Conservation (phyloP, 2,888 invertebrate species). For the Molanna angustata region DNA sequence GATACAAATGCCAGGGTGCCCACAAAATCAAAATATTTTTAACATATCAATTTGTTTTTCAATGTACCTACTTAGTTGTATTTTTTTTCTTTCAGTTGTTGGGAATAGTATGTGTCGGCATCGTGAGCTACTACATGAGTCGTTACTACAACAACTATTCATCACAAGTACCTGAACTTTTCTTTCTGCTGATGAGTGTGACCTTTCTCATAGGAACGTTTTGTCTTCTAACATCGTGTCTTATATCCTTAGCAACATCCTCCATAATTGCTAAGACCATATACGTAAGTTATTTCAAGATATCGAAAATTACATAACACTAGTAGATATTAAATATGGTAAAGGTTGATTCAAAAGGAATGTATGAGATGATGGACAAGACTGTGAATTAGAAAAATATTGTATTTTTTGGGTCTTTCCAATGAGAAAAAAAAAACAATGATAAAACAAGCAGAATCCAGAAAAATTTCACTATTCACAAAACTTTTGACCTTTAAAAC, state of each 20-base stretch:
- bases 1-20: too few species aligned
- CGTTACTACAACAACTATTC: slow-evolving; percentile 38
- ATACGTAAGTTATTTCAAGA: slow-evolving; percentile 58
- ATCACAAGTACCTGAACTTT: slow-evolving; percentile 56
- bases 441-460: too few species aligned
- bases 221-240: slow-evolving; percentile 67
- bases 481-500: too few species aligned
- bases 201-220: slow-evolving; percentile 79
- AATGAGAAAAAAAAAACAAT: too few species aligned
- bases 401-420: too few species aligned
- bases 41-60: neutral
- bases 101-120: slow-evolving; percentile 71
- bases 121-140: slow-evolving; percentile 57
- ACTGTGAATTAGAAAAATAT: too few species aligned
- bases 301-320: neutral
- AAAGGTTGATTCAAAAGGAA: too few species aligned
- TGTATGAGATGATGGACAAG: too few species aligned
- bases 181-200: slow-evolving; percentile 71
- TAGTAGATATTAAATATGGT: neutral
- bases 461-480: too few species aligned
- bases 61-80: neutral
- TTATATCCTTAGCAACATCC: slow-evolving; percentile 79
- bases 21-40: too few species aligned
- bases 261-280: slow-evolving; percentile 79
- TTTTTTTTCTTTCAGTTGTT: slow-evolving; percentile 58